Percentiles rank a stretch among this genome's conserved stretches.
Evolutionary conservation across 2,888 invertebrate genomes (phyloP).

Genomic region (Zootermopsis nevadensis): DNA sequence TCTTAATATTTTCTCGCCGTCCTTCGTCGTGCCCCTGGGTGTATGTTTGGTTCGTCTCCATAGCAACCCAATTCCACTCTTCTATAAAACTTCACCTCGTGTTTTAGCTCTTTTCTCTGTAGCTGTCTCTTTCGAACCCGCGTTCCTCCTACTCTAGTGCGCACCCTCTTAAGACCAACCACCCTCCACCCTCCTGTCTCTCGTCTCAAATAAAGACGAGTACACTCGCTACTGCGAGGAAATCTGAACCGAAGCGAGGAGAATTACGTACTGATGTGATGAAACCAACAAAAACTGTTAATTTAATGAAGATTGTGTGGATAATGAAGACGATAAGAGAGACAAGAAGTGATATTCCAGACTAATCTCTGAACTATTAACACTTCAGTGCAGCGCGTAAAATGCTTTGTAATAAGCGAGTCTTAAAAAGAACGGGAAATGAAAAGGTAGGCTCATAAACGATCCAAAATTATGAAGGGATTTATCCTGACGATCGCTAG

Average conservation of each 20-base stretch:
- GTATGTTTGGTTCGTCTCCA: conserved; percentile 47
- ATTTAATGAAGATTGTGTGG: conserved; percentile 8
- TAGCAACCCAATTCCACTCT: conserved; percentile 45
- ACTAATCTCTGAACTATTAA: not conserved
- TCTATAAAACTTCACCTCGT: conserved; percentile 39
- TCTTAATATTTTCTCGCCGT: conserved; percentile 14
- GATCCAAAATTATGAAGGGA: too few relatives aligned
- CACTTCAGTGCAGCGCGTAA: not conserved
- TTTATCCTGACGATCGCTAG: too few relatives aligned
- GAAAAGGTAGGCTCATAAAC: not conserved
- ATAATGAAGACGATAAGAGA: not conserved
- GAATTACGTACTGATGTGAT: not conserved
- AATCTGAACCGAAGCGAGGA: not conserved
- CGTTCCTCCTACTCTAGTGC: conserved; percentile 18
- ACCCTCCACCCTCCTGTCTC: conserved; percentile 26
- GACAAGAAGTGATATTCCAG: not conserved
- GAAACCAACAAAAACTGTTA: not conserved
- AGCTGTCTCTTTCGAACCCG: conserved; percentile 22
- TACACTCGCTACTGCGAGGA: conserved; percentile 17
- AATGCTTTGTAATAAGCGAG: not conserved
- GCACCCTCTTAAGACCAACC: conserved; percentile 37
- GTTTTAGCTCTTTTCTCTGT: conserved; percentile 16
- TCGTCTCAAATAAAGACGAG: conserved; percentile 25
- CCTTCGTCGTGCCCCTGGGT: conserved; percentile 31
- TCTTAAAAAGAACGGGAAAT: too few relatives aligned